Base-by-base conservation (phyloP, 1,140 invertebrate species). In the Heliconius eleuchia region DNA sequence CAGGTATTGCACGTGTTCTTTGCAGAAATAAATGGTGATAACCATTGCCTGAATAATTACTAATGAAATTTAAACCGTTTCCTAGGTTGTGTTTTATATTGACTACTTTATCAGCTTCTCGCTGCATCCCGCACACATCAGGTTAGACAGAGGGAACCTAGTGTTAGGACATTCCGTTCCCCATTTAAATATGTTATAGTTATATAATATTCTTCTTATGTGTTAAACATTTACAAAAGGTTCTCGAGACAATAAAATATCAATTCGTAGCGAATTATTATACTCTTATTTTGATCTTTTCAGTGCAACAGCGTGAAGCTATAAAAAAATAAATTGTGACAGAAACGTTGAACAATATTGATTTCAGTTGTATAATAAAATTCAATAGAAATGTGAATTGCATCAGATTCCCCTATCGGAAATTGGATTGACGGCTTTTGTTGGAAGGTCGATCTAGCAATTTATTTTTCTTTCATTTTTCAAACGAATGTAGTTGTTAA, bases 341-440 rank as follows among this genome's bases (percentile, higher is more conserved):
- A 30, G 27, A 30, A 66, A 66, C 60, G 16, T 66, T 27, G 60
- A 66, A 30, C 60, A 66, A 66, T 66, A 66, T 66, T 66, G 60
- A 66, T 66, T 66, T 66, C 60, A 66, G 27, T 30, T 66, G 60
- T 66, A 66, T 66, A 66, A 66, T 66, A 66, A 75, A 75, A 34
- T 80, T 76, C 60, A 76, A 76, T 71, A 60, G 71, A 76, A 80
- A 27, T 71, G 79, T 50, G 79, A 76, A 80, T 73, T 71, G 74
- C 74, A 75, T 80, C 74, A 50, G 78, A 80, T 76, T 80, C 72
- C 70, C 79, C 76, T 74, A 81, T 81, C 60, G 80, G 80, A 81
- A 81, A 81, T 81, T 77, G 80, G 76, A 81, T 81, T 80, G 79
- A 76, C 60, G 74, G 79, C 80, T 73, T 74, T 77, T 81, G 80